Percentiles rank a stretch among this genome's conserved stretches.
These are phyloP conservation scores for Lytechinus variegatus DNA, from an alignment of 35 echinoderm and acorn worm genomes.

Conservation along the genomic window DNA sequence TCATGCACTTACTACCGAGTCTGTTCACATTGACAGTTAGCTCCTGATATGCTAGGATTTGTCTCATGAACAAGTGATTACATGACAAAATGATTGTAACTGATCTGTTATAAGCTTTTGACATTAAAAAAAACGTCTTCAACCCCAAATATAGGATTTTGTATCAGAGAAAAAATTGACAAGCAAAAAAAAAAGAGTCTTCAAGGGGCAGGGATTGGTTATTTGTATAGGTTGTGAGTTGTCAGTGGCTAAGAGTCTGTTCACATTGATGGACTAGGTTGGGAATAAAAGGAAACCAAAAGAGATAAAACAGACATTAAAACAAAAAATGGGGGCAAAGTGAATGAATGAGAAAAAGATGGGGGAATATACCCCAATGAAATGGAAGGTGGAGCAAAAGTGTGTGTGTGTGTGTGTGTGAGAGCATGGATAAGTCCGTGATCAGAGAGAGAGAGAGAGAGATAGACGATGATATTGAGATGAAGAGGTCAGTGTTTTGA, in stretches of 20 bases:
- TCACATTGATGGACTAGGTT: no score
- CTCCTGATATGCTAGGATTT: not conserved
- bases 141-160: no score
- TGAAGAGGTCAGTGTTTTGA: not conserved
- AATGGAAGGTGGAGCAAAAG: not conserved
- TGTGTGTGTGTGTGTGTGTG: not conserved
- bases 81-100: no score
- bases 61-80: not conserved
- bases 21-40: not conserved
- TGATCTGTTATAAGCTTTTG: no score
- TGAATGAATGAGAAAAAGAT: no score
- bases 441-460: not conserved
- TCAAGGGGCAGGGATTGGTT: not conserved
- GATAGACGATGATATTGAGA: not conserved
- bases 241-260: no score
- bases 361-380: not conserved
- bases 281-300: no score
- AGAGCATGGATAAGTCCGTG: no score
- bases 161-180: no score
- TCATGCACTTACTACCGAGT: not conserved
- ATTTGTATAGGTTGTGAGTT: not conserved
- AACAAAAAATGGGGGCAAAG: no score
- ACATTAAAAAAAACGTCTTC: no score
- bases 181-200: not conserved
- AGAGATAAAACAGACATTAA: not conserved